A percentile compares a stretch with the other conserved stretches of the same genome.
These are phyloP conservation scores for Chymomyza amoena DNA, from an alignment of 2,888 invertebrate genomes.

Conservation along the genomic window DNA sequence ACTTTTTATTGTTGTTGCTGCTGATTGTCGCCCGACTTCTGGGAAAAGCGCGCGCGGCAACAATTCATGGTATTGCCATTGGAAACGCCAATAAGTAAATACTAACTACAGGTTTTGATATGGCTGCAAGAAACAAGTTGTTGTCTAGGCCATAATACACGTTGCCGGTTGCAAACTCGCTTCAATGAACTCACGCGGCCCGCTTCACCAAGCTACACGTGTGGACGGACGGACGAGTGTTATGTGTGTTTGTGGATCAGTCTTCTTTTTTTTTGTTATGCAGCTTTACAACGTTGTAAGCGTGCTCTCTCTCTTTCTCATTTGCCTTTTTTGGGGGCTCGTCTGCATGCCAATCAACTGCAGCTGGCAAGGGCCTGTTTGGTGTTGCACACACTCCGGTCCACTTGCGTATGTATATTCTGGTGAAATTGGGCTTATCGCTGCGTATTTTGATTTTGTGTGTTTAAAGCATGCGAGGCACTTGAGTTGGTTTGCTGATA, in stretches of 20 bases:
- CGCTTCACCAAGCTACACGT: neutral
- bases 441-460: neutral
- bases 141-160: neutral
- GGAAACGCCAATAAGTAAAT: neutral
- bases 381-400: neutral
- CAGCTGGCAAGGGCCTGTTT: conserved; percentile 19
- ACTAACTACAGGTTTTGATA: neutral
- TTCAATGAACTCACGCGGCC: conserved; percentile 53
- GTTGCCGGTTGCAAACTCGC: conserved; percentile 3
- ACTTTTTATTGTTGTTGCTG: conserved; percentile 24
- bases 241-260: neutral
- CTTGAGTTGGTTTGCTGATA: neutral
- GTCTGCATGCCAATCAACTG: conserved; percentile 46
- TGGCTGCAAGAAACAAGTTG: conserved; percentile 16
- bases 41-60: conserved; percentile 19
- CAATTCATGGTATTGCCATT: conserved; percentile 17
- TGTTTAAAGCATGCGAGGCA: neutral
- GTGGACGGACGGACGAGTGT: neutral
- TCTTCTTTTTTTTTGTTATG: neutral
- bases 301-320: conserved; percentile 4
- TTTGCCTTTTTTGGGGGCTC: conserved; percentile 53
- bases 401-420: neutral
- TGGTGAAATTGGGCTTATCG: neutral
- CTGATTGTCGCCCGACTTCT: neutral
- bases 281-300: neutral